phyloP scores from a whole-genome alignment of 2,797 vertebrate species.

The Nannoperca australis region DNA sequence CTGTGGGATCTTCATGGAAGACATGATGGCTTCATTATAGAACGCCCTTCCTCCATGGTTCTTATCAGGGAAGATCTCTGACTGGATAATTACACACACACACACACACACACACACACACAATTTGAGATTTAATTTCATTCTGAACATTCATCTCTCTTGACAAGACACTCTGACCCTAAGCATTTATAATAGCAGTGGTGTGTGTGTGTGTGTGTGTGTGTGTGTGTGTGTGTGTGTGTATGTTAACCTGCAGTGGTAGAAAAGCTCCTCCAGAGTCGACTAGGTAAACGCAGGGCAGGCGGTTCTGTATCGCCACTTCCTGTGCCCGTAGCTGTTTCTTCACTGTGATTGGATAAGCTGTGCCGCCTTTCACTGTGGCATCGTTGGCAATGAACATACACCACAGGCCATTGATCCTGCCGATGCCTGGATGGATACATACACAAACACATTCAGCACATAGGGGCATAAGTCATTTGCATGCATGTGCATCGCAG shows the following conservation, averaged over 20 bases:
- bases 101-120: too few species aligned
- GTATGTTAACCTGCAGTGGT: conserved; percentile 86
- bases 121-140: neutral
- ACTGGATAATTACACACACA: conserved; percentile 74
- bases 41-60: conserved; percentile 89
- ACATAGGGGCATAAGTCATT: neutral
- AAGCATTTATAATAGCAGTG: neutral
- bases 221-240: conserved; percentile 16
- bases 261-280: conserved; percentile 91
- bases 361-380: conserved; percentile 90
- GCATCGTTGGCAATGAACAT: conserved; percentile 89
- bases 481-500: neutral
- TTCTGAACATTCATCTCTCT: neutral
- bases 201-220: neutral
- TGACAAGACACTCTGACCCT: neutral
- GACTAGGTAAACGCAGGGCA: conserved; percentile 88
- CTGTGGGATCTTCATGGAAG: conserved; percentile 91
- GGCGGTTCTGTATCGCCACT: conserved; percentile 88
- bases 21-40: conserved; percentile 93
- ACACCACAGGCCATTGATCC: conserved; percentile 90
- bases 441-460: neutral
- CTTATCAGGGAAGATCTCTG: conserved; percentile 93
- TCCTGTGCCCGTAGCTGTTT: conserved; percentile 90
- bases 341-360: conserved; percentile 90
- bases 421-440: conserved; percentile 84